Conservation (phyloP, 1,140 invertebrate genomes). For the Anadara kagoshimensis region DNA sequence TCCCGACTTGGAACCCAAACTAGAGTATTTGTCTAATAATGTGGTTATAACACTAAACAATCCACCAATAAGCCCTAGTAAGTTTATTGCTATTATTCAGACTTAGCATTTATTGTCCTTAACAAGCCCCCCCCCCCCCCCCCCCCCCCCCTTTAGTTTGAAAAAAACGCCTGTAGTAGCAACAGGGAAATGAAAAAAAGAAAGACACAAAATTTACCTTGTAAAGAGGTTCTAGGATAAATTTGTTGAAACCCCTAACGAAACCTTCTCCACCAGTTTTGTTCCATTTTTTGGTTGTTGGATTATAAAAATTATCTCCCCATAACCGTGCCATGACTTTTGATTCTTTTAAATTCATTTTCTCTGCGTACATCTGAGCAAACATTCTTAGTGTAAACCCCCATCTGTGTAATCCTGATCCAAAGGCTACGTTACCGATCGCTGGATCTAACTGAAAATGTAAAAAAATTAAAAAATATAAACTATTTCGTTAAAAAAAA, state of each 20-base stretch:
- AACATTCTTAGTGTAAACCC: slow-evolving; percentile 99
- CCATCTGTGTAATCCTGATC: slow-evolving; percentile 99
- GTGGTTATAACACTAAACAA: too few species aligned
- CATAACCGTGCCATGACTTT: slow-evolving; percentile 95
- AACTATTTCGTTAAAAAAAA: too few species aligned
- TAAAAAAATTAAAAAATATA: slow-evolving; percentile 10
- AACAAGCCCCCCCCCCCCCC: too few species aligned
- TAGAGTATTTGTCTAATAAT: too few species aligned
- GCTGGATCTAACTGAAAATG: slow-evolving; percentile 87
- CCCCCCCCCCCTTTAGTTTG: too few species aligned
- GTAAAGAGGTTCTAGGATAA: slow-evolving; percentile 98
- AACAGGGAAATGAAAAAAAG: too few species aligned
- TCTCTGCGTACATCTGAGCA: slow-evolving; percentile 96
- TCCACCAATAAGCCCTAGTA: too few species aligned
- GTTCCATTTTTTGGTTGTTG: slow-evolving; percentile 90
- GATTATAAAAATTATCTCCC: slow-evolving; percentile 99
- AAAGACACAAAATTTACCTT: slow-evolving; percentile 79
- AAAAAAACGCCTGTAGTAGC: too few species aligned
- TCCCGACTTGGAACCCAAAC: too few species aligned
- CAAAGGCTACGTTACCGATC: slow-evolving; percentile 99
- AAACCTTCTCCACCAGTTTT: slow-evolving; percentile 85
- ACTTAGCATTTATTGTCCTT: too few species aligned
- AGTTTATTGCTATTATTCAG: too few species aligned
- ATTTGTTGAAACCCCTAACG: slow-evolving; percentile 98
- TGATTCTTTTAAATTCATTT: slow-evolving; percentile 84